Conservation (phyloP, 2,888 invertebrate species). For the Ophioninae sp. region DNA sequence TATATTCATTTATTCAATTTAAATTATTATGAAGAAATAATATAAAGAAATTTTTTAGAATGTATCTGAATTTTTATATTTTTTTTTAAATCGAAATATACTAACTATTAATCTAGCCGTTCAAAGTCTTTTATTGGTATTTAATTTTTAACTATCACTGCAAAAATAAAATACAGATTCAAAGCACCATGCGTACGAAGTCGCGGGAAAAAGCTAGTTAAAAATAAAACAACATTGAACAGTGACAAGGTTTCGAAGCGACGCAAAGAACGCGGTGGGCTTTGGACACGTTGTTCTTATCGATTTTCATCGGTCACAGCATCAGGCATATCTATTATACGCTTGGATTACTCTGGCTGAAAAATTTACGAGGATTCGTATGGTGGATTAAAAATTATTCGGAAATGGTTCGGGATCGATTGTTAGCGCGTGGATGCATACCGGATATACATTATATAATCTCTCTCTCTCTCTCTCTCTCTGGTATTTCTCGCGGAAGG, state of each 20-base stretch:
- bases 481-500: background rate
- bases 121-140: no score
- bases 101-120: no score
- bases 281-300: background rate
- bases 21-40: no score
- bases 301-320: conserved; percentile 1
- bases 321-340: conserved; percentile 7
- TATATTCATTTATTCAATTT: no score
- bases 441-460: conserved; percentile 36
- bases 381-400: conserved; percentile 13
- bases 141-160: no score
- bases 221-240: conserved; percentile 1
- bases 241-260: background rate
- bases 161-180: no score
- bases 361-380: conserved; percentile 18
- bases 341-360: conserved; percentile 4
- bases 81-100: no score
- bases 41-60: no score
- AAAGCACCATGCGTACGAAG: no score
- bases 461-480: background rate
- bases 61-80: no score
- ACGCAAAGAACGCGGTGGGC: background rate
- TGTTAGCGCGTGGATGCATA: background rate
- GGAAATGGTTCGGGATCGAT: background rate
- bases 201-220: background rate